Base-by-base conservation (phyloP, 2,113 vertebrate genomes). In the Nothobranchius furzeri region DNA sequence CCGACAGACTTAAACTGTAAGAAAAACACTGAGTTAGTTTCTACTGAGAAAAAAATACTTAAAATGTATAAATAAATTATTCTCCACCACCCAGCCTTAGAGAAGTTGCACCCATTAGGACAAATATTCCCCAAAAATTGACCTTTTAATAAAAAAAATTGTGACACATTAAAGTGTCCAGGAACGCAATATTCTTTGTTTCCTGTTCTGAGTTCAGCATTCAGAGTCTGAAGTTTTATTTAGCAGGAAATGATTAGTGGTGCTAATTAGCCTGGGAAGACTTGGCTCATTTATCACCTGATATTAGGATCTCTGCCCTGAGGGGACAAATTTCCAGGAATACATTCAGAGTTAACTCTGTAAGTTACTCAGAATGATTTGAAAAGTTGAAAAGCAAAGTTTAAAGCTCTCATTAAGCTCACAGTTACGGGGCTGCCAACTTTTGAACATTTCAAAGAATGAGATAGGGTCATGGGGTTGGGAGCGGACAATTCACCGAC, bases 141-240 rank as follows among this genome's bases (percentile, higher is more conserved):
- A 25, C 35, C 8, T n/a, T 7, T 25, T 4, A 30, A 30, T 30
- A 30, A 30, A 30, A 3, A 30, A 30, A 30, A 1, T 30, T 30
- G 30, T 30, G 30, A 40, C 37, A 40, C 37, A 40, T 40, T 9
- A 7, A 40, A 40, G 37, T 40, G 37, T 40, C 37, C 37, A 40
- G 37, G 6, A 40, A 48, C n/a, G 37, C 43, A 70, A 42, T 42
- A 61, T 14, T 20, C 12, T 45, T 45, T 12, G 1, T 45, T 45
- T 4, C 30, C 48, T 76, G 64, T 76, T 72, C 60, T 78, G 71
- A 73, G 79, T 70, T 65, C 58, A 57, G 58, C 57, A 56, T 75
- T 79, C 73, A 77, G 77, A 76, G 62, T 59, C 74, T 73, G 81
- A 83, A 73, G 83, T 85, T 87, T 89, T 79, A 90, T 89, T 88